Percentiles rank a stretch among this genome's conserved stretches.
phyloP scores from a whole-genome alignment of 2,888 invertebrate genomes.

The Elysia crispata region DNA sequence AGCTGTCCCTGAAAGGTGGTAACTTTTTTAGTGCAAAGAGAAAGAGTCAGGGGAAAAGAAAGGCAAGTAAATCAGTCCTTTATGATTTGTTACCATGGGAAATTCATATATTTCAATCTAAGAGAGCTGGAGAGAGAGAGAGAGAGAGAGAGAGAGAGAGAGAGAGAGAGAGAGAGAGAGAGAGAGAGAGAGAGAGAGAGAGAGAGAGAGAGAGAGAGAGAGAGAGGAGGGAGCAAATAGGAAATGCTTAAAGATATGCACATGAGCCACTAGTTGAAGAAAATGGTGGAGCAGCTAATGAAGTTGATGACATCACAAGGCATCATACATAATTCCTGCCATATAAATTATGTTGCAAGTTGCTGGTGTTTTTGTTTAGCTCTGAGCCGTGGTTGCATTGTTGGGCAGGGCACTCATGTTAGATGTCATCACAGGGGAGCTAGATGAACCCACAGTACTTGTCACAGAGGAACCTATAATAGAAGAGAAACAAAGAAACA shows the following conservation, averaged over 20 bases:
- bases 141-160: slow-evolving; percentile 31
- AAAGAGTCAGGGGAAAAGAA: not conserved
- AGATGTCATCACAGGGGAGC: slow-evolving; percentile 72
- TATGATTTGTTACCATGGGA: not conserved
- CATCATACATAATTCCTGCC: not conserved
- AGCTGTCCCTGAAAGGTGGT: too few species aligned
- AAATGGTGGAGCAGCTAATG: slow-evolving; percentile 35
- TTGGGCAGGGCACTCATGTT: slow-evolving; percentile 73
- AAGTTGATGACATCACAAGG: slow-evolving; percentile 20
- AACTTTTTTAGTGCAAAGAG: too few species aligned
- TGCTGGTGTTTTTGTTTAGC: slow-evolving; percentile 51
- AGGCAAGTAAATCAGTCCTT: not conserved
- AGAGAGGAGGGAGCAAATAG: slow-evolving; percentile 5
- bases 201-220: slow-evolving; percentile 24
- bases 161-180: slow-evolving; percentile 24
- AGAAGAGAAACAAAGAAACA: slow-evolving; percentile 35
- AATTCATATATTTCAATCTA: not conserved
- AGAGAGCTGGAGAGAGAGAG: slow-evolving; percentile 10
- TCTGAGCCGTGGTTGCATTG: slow-evolving; percentile 68
- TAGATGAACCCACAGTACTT: slow-evolving; percentile 68
- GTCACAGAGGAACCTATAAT: slow-evolving; percentile 63
- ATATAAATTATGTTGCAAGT: not conserved
- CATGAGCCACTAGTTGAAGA: slow-evolving; percentile 20
- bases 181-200: slow-evolving; percentile 35
- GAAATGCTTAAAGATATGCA: not conserved